phyloP scores from a whole-genome alignment of 1,140 invertebrate species.

The Teleopsis dalmanni region DNA sequence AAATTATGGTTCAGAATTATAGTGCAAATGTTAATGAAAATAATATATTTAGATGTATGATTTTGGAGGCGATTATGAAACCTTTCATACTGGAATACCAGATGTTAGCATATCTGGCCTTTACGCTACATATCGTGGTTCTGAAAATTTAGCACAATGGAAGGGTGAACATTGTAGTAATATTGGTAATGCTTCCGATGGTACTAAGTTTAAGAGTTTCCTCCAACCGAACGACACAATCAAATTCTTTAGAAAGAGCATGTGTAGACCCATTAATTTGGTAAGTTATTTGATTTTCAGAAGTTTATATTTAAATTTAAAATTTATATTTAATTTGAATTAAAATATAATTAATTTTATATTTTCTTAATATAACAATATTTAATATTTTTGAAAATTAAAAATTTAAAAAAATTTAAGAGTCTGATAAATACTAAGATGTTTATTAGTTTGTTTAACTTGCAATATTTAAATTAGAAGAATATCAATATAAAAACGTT shows the following conservation, averaged over 20 bases:
- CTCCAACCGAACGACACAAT: constrained; percentile 60
- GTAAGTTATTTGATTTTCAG: constrained; percentile 46
- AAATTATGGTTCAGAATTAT: neutral
- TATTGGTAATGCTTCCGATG: constrained; percentile 72
- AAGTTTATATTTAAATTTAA: neutral
- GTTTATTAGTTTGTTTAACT: too few species aligned
- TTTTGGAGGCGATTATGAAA: constrained; percentile 70
- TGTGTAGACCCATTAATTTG: constrained; percentile 67
- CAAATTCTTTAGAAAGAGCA: constrained; percentile 71
- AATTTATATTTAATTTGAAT: neutral
- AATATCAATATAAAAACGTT: too few species aligned
- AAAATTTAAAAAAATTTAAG: too few species aligned
- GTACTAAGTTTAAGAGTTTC: constrained; percentile 70
- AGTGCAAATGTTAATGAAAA: neutral
- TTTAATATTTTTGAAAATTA: too few species aligned
- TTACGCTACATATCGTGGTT: constrained; percentile 68
- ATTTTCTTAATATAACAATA: too few species aligned
- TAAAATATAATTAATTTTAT: neutral
- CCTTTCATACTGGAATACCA: constrained; percentile 65
- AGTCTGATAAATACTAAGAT: too few species aligned
- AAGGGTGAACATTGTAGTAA: constrained; percentile 62
- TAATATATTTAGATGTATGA: constrained; percentile 67
- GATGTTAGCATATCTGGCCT: constrained; percentile 58
- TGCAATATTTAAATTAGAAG: too few species aligned
- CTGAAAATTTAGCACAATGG: constrained; percentile 68